Evolutionary conservation across 2,113 vertebrate species (phyloP).

Genomic region (Channa maculata): DNA sequence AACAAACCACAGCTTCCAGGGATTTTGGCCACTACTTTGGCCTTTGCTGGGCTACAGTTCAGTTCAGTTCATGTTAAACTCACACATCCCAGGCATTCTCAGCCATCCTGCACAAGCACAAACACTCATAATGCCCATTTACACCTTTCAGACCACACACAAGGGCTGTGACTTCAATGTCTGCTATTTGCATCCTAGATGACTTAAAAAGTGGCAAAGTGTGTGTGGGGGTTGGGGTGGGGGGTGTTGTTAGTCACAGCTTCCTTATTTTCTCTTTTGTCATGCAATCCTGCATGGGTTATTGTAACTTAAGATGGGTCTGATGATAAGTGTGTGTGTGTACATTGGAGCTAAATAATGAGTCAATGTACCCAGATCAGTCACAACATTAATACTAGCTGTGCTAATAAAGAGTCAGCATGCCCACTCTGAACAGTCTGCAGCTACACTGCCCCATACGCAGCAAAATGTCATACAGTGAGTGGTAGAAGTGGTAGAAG

Average conservation of each 20-base stretch:
- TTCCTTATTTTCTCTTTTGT: constrained; percentile 47
- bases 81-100: constrained; percentile 18
- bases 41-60: constrained; percentile 24
- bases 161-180: constrained; percentile 53
- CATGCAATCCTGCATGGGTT: constrained; percentile 46
- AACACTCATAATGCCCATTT: constrained; percentile 26
- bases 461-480: no score
- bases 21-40: constrained; percentile 46
- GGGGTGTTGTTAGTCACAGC: constrained; percentile 73
- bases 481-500: no score
- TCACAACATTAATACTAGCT: no score
- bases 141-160: constrained; percentile 35
- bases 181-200: constrained; percentile 70
- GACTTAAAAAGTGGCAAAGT: constrained; percentile 56
- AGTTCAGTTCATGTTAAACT: constrained; percentile 32
- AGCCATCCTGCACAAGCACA: constrained; percentile 22
- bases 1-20: constrained; percentile 75
- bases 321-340: not conserved
- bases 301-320: constrained; percentile 12
- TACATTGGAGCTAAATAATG: not conserved
- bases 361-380: no score
- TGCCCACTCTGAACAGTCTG: no score
- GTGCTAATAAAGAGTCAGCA: no score
- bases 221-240: no score
- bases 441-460: no score